A percentile compares a stretch with the other conserved stretches of the same genome.
Conservation (phyloP, 1,140 invertebrate species). For the Leptinotarsa texana region DNA sequence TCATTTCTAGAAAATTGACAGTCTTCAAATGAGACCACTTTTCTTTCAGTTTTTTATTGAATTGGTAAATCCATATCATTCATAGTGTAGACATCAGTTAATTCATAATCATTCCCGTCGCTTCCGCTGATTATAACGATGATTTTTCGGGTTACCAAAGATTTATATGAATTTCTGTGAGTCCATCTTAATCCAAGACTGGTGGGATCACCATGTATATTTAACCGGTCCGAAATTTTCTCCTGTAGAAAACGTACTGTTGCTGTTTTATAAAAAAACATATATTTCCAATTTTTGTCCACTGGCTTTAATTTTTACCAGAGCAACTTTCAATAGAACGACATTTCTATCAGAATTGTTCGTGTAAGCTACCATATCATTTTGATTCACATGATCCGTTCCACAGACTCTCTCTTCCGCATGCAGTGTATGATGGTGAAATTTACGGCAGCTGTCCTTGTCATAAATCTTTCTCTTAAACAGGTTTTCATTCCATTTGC, state of each 20-base stretch:
- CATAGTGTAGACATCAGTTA: too few relatives aligned
- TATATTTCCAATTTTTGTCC: not conserved
- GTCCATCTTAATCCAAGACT: not conserved
- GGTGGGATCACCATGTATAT: not conserved
- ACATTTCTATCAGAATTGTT: not conserved
- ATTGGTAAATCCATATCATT: too few relatives aligned
- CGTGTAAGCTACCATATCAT: not conserved
- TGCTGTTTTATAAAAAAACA: not conserved
- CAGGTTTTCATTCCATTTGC: not conserved
- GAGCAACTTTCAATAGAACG: not conserved
- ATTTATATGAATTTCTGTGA: not conserved
- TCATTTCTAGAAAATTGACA: too few relatives aligned
- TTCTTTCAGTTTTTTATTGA: too few relatives aligned
- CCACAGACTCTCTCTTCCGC: not conserved
- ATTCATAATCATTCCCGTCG: too few relatives aligned
- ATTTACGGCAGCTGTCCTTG: not conserved
- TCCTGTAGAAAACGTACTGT: not conserved
- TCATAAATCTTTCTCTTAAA: not conserved
- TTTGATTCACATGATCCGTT: not conserved
- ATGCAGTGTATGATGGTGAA: not conserved
- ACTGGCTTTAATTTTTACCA: not conserved
- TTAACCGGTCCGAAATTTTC: not conserved
- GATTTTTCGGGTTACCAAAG: too few relatives aligned
- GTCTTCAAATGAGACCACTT: too few relatives aligned
- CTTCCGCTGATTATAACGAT: too few relatives aligned